phyloP scores from a whole-genome alignment of 64 coral and sea anemone species.

The Pachyseris speciosa region DNA sequence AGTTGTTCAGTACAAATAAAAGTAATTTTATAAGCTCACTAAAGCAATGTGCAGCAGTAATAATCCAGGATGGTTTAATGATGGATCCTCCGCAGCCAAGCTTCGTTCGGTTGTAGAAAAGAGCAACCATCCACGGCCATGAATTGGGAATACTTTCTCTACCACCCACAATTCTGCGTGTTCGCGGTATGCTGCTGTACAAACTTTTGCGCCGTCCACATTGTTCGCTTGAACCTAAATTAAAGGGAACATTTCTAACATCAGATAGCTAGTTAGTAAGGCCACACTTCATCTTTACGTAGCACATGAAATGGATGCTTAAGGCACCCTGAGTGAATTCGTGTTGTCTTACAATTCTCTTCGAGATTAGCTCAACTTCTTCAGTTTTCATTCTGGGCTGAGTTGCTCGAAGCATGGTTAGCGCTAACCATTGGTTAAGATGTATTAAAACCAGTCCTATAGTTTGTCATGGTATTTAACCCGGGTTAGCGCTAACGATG shows the following conservation, averaged over 20 bases:
- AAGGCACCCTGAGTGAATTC: neutral
- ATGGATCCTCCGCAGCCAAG: constrained; percentile 84
- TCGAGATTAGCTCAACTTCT: no score
- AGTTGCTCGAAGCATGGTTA: no score
- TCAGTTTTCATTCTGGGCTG: no score
- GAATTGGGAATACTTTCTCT: constrained; percentile 58
- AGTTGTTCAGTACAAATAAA: neutral
- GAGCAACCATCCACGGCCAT: constrained; percentile 96
- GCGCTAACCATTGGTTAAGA: no score
- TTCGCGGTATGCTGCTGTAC: constrained; percentile 20
- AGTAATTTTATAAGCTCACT: constrained; percentile 56
- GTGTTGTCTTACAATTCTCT: no score
- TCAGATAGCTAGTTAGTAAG: neutral
- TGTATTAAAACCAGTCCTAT: no score
- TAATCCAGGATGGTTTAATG: constrained; percentile 78
- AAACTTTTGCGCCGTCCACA: constrained; percentile 52
- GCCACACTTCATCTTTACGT: neutral
- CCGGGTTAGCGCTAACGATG: no score
- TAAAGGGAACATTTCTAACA: neutral
- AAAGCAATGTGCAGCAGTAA: constrained; percentile 95
- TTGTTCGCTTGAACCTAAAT: constrained; percentile 21
- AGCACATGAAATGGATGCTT: no score
- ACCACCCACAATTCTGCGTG: constrained; percentile 87
- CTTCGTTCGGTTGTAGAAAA: constrained; percentile 81
- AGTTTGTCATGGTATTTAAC: no score